Conservation (phyloP, 2,888 invertebrate genomes). For the Cephus pulcher region DNA sequence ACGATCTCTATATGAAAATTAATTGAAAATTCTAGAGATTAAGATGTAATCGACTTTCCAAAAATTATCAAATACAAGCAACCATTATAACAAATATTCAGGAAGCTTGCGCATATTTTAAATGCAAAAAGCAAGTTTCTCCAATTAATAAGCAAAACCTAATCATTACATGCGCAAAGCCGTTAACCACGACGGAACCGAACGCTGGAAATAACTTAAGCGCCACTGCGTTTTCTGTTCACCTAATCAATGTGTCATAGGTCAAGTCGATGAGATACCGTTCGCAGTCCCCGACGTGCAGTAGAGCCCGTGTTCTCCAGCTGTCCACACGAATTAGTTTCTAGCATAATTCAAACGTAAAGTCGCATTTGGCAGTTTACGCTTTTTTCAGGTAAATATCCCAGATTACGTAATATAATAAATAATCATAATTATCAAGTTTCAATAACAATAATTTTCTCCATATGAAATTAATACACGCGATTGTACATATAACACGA, state of each 20-base stretch:
- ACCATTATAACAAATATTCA: background rate
- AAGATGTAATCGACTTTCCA: background rate
- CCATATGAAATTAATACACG: background rate
- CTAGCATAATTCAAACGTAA: background rate
- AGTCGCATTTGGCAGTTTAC: background rate
- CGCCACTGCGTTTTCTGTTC: constrained; percentile 32
- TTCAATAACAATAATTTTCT: background rate
- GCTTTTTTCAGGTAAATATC: background rate
- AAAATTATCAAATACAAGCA: background rate
- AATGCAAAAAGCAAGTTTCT: background rate
- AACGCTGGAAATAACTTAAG: constrained; percentile 11
- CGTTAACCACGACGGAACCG: background rate
- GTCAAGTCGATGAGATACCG: constrained; percentile 61
- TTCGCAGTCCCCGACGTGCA: constrained; percentile 48
- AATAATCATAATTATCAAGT: background rate
- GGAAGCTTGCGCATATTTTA: background rate
- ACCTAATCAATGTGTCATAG: constrained; percentile 59
- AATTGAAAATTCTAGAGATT: background rate
- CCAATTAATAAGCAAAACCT: background rate
- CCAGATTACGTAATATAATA: background rate
- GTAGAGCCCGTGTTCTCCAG: constrained; percentile 54
- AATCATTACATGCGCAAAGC: background rate
- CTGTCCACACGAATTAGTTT: constrained; percentile 6
- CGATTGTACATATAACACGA: background rate
- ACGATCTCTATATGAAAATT: background rate